Evolutionary conservation across 2,797 vertebrate genomes (phyloP).

Genomic region (Lateolabrax maculatus): DNA sequence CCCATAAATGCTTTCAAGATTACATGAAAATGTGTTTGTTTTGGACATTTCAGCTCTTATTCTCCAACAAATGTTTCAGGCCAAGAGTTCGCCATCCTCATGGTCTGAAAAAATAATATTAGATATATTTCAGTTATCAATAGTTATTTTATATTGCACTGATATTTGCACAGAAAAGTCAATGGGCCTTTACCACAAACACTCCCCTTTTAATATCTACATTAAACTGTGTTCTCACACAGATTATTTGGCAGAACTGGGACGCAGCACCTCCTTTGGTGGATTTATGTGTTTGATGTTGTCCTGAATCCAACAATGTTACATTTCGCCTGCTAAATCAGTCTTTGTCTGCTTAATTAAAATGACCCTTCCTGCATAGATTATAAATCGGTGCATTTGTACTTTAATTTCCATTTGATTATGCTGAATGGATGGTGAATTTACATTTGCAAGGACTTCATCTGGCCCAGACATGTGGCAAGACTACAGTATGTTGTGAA

Average conservation of each 20-base stretch:
- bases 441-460: constrained; percentile 87
- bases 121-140: not conserved
- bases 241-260: constrained; percentile 41
- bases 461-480: constrained; percentile 57
- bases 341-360: constrained; percentile 84
- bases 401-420: constrained; percentile 87
- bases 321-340: constrained; percentile 70
- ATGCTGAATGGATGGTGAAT: constrained; percentile 82
- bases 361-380: constrained; percentile 81
- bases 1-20: too few relatives aligned
- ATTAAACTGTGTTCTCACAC: constrained; percentile 17
- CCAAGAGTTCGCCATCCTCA: not conserved
- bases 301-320: constrained; percentile 73
- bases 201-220: not conserved
- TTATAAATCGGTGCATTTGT: constrained; percentile 84
- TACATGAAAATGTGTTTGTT: too few relatives aligned
- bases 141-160: not conserved
- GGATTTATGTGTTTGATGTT: constrained; percentile 78
- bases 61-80: too few relatives aligned
- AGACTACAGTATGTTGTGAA: constrained; percentile 39
- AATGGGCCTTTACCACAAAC: not conserved
- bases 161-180: too few relatives aligned
- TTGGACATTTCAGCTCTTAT: too few relatives aligned
- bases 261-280: constrained; percentile 56
- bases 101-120: not conserved